These are phyloP conservation scores for Pseudeuparius sepicola DNA, from an alignment of 2,888 invertebrate species.

Conservation along the genomic window DNA sequence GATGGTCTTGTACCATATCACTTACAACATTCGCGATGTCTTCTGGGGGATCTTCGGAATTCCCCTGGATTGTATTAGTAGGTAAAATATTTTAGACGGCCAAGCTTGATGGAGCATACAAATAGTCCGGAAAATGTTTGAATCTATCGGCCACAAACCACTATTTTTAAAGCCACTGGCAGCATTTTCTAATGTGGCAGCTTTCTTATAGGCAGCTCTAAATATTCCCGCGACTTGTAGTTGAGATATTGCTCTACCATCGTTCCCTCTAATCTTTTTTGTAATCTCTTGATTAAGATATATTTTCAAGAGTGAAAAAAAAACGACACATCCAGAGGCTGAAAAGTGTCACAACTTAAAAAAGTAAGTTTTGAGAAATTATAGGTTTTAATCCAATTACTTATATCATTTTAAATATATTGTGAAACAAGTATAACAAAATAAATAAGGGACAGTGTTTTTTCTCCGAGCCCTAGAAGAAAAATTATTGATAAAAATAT, in stretches of 20 bases:
- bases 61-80: not conserved
- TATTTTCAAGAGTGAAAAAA: no score
- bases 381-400: no score
- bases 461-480: no score
- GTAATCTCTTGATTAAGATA: constrained; percentile 2
- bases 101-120: constrained; percentile 2
- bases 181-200: constrained; percentile 5
- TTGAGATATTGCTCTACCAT: constrained; percentile 3
- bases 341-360: no score
- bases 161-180: constrained; percentile 4
- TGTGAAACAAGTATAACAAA: no score
- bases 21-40: not conserved
- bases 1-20: constrained; percentile 1
- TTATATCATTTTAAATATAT: no score
- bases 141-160: constrained; percentile 3
- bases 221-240: constrained; percentile 4
- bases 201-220: constrained; percentile 2
- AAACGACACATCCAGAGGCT: no score
- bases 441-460: no score
- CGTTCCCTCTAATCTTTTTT: constrained; percentile 1
- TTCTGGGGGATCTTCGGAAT: not conserved
- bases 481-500: no score
- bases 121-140: constrained; percentile 3
- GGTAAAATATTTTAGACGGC: no score
- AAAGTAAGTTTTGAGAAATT: no score